These are phyloP conservation scores for Lepidurus arcticus DNA, from an alignment of 1,140 invertebrate species.

Conservation along the genomic window DNA sequence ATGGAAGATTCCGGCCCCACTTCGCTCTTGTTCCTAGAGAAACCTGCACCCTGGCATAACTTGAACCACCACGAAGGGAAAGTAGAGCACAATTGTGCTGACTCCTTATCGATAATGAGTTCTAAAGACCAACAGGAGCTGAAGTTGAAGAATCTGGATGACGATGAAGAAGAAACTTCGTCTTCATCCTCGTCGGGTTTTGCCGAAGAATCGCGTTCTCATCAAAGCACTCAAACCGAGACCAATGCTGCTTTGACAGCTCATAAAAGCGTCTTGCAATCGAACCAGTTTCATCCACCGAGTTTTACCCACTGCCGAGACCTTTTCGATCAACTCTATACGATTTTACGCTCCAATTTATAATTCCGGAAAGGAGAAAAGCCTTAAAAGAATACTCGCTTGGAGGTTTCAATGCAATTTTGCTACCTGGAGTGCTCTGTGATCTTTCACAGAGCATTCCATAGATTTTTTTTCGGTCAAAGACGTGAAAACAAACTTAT, in stretches of 20 bases:
- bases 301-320: slow-evolving; percentile 4
- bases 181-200: slow-evolving; percentile 33
- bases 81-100: slow-evolving; percentile 8
- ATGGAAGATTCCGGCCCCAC: background rate
- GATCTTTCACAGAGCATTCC: too few relatives aligned
- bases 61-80: background rate
- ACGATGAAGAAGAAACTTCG: slow-evolving; percentile 30
- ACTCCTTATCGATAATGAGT: background rate
- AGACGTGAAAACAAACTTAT: too few relatives aligned
- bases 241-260: too few relatives aligned
- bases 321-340: background rate
- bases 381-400: background rate
- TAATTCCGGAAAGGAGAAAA: background rate
- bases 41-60: background rate
- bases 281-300: background rate
- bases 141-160: background rate
- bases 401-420: too few relatives aligned
- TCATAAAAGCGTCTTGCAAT: too few relatives aligned
- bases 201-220: slow-evolving; percentile 26
- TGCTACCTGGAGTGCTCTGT: too few relatives aligned
- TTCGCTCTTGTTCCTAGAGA: background rate
- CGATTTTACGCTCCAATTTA: slow-evolving; percentile 12
- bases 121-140: background rate
- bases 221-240: slow-evolving; percentile 1
- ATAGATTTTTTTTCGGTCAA: too few relatives aligned